These are phyloP conservation scores for Manis crassicaudata DNA, from an alignment of 2,797 vertebrate species.

Conservation along the genomic window DNA sequence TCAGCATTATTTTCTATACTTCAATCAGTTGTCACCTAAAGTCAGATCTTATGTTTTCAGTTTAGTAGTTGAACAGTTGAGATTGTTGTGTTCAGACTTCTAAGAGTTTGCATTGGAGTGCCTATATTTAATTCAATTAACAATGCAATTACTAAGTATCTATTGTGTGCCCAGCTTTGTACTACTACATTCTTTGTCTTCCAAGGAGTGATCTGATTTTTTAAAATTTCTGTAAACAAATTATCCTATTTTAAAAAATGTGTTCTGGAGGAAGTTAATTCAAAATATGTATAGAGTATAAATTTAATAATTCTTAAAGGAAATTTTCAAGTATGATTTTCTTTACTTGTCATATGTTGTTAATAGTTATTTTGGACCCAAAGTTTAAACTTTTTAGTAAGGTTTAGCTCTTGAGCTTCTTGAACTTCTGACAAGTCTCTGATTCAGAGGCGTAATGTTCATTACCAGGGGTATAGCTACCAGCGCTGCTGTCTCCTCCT, in stretches of 20 bases:
- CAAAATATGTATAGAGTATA: conserved; percentile 6
- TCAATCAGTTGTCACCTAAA: not conserved
- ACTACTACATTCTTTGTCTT: not conserved
- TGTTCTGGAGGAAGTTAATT: conserved; percentile 54
- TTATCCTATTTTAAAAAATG: conserved; percentile 14
- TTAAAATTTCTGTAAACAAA: not conserved
- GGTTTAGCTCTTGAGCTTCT: conserved; percentile 36
- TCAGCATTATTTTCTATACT: not conserved
- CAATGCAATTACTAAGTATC: not conserved
- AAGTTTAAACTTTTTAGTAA: conserved; percentile 13
- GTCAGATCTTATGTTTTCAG: conserved; percentile 14
- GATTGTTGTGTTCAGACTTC: not conserved
- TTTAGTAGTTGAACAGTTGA: not conserved
- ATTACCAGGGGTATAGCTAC: not conserved
- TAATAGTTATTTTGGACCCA: conserved; percentile 17
- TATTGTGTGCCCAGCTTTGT: not conserved
- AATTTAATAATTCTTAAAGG: conserved; percentile 47
- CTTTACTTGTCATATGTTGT: conserved; percentile 13
- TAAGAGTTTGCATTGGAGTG: not conserved
- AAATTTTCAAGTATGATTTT: conserved; percentile 42
- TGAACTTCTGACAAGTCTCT: not conserved
- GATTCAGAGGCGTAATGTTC: not conserved
- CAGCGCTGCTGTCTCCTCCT: not conserved
- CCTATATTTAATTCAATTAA: not conserved
- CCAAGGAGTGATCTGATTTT: not conserved